phyloP scores from a whole-genome alignment of 92 coral and sea anemone genomes.

The Montipora capitata region DNA sequence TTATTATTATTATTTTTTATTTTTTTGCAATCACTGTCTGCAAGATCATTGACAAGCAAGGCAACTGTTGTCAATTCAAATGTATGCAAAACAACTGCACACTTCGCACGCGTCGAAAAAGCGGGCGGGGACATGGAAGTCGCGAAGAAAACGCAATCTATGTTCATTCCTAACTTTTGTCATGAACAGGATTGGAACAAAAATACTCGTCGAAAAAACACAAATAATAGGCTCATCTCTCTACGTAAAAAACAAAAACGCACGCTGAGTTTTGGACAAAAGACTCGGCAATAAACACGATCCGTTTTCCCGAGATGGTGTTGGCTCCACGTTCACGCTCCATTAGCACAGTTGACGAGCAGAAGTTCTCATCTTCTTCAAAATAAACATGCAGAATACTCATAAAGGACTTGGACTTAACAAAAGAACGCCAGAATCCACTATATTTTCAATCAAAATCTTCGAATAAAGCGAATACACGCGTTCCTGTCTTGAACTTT shows the following conservation, averaged over 20 bases:
- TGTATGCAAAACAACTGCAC: conserved; percentile 31
- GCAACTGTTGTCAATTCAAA: conserved; percentile 37
- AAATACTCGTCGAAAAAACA: conserved; percentile 5
- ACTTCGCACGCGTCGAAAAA: conserved; percentile 44
- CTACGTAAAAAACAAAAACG: background rate
- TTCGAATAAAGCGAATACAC: background rate
- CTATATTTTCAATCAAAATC: no score
- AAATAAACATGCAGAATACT: no score
- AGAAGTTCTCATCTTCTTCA: no score
- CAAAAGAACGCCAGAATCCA: no score
- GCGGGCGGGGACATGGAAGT: conserved; percentile 18
- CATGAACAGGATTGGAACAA: background rate
- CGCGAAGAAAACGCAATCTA: background rate
- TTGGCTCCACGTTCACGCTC: background rate
- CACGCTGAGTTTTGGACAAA: no score
- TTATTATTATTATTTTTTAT: background rate
- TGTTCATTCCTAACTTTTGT: background rate
- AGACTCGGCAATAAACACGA: no score
- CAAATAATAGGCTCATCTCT: background rate
- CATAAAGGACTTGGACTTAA: no score
- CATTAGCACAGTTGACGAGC: no score
- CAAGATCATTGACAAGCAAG: conserved; percentile 21
- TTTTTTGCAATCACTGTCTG: no score
- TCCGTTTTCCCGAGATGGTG: no score
- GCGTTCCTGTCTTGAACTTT: background rate